Conservation (phyloP, 2,113 vertebrate genomes). For the Centropus bengalensis region DNA sequence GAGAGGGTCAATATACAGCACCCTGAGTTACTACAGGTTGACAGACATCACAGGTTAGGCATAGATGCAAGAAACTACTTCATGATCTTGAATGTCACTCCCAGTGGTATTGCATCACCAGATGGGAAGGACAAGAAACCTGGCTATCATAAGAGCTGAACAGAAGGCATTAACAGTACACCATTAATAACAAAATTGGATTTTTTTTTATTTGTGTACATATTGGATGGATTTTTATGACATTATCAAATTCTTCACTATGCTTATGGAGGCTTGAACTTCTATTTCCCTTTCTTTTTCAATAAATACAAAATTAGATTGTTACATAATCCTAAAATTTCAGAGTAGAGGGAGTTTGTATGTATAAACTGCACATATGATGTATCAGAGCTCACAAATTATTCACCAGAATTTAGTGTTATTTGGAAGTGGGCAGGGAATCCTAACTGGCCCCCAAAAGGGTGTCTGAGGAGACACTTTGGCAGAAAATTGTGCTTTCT, state of each 20-base stretch:
- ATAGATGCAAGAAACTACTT: neutral
- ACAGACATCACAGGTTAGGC: neutral
- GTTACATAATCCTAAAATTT: neutral
- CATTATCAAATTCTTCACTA: neutral
- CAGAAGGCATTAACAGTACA: neutral
- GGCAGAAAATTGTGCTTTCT: slow-evolving; percentile 38
- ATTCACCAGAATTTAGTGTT: slow-evolving; percentile 9
- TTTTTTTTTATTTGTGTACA: neutral
- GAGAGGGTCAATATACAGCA: neutral
- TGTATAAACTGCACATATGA: neutral
- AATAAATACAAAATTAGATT: neutral
- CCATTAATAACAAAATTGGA: neutral
- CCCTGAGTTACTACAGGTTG: neutral
- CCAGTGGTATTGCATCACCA: neutral
- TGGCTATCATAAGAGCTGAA: neutral
- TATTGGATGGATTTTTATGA: neutral
- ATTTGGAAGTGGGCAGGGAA: slow-evolving; percentile 17
- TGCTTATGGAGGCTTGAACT: neutral
- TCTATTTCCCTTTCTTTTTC: neutral
- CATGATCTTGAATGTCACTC: neutral
- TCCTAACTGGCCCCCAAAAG: slow-evolving; percentile 23
- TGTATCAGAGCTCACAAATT: slow-evolving; percentile 8
- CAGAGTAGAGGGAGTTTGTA: rapidly evolving
- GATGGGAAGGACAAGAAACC: neutral
- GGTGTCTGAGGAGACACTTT: slow-evolving; percentile 13